Conservation (phyloP, 2,113 vertebrate species). For the Cinclus mexicanus region DNA sequence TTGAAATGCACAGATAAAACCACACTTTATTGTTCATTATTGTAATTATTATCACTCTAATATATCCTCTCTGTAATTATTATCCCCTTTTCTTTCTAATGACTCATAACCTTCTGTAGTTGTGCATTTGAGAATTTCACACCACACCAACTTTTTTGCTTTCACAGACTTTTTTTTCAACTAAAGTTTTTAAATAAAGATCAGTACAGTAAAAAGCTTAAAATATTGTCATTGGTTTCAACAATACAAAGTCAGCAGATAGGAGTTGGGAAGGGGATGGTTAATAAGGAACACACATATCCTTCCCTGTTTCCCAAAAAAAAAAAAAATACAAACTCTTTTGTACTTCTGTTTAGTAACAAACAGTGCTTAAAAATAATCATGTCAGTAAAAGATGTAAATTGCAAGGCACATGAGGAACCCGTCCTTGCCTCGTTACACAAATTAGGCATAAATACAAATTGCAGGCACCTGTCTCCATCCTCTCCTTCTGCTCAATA, state of each 20-base stretch:
- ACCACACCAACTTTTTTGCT: background rate
- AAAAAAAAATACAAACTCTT: conserved; percentile 22
- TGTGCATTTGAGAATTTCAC: conserved; percentile 11
- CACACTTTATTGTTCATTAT: background rate
- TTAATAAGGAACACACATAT: background rate
- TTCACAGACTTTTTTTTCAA: background rate
- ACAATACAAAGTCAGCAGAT: conserved; percentile 24
- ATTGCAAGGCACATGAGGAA: conserved; percentile 56
- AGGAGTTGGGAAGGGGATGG: background rate
- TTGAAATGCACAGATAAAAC: background rate
- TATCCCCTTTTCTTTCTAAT: background rate
- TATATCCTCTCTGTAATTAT: background rate
- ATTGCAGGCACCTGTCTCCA: conserved; percentile 19
- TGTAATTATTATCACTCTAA: background rate
- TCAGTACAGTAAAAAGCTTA: conserved; percentile 61
- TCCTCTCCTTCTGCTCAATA: background rate
- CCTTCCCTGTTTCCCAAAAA: background rate
- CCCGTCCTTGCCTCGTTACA: conserved; percentile 1
- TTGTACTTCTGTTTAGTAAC: conserved; percentile 35
- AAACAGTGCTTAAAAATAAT: conserved; percentile 46
- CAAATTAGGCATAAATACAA: conserved; percentile 29
- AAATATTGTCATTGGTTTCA: conserved; percentile 43
- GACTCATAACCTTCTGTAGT: background rate
- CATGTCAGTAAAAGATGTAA: conserved; percentile 30
- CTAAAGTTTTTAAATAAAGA: conserved; percentile 21